phyloP scores from a whole-genome alignment of 2,888 invertebrate species.

The Pedicia rivosa region DNA sequence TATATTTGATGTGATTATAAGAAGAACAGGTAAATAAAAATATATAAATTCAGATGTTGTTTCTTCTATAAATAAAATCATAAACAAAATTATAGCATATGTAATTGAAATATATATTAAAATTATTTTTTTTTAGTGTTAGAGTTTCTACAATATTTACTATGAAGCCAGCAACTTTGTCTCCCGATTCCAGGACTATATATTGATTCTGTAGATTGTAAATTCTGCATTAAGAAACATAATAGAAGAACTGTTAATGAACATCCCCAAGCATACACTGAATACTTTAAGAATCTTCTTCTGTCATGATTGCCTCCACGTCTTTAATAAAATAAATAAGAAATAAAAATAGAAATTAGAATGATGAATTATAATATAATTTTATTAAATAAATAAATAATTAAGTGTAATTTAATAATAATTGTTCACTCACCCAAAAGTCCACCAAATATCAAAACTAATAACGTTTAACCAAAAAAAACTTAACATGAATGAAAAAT shows the following conservation, averaged over 20 bases:
- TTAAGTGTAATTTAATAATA: background rate
- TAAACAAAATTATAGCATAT: background rate
- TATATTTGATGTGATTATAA: slow-evolving; percentile 23
- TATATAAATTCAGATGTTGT: slow-evolving; percentile 15
- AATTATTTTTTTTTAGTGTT: no score
- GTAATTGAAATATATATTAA: no score
- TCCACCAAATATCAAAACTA: slow-evolving; percentile 72
- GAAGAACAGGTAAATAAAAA: slow-evolving; percentile 23
- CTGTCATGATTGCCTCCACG: background rate
- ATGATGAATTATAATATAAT: no score
- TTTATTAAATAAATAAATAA: no score
- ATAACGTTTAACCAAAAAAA: slow-evolving; percentile 81
- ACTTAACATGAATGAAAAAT: slow-evolving; percentile 64
- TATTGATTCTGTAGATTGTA: no score
- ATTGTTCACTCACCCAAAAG: background rate
- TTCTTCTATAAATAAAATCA: background rate
- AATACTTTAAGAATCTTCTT: slow-evolving; percentile 1
- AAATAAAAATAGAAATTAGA: no score
- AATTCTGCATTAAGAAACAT: background rate
- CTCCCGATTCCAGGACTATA: slow-evolving; percentile 1
- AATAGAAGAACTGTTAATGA: background rate
- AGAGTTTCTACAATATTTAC: no score
- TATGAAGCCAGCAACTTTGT: background rate
- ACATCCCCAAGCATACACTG: background rate
- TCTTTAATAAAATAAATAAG: slow-evolving; percentile 2